Evolutionary conservation across 1,140 invertebrate species (phyloP).

Genomic region (Dolichoris vasculosae): DNA sequence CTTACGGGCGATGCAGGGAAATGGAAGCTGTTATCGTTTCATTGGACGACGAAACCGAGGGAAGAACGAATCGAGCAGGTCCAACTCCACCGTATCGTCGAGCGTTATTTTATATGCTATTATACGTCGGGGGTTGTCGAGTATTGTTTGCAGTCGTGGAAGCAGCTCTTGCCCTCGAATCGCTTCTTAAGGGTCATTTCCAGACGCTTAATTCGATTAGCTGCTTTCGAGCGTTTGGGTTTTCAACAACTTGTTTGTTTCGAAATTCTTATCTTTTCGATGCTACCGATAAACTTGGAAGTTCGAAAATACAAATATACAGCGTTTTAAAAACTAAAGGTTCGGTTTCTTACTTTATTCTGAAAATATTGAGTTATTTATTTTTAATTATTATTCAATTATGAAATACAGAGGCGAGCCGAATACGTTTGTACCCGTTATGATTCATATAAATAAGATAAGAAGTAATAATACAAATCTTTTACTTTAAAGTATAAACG

Average conservation of each 20-base stretch:
- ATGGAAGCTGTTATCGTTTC: slow-evolving; percentile 56
- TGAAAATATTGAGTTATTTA: neutral
- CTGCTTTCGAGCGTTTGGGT: neutral
- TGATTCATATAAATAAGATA: no score
- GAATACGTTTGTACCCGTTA: no score
- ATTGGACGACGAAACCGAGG: slow-evolving; percentile 27
- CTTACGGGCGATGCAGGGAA: slow-evolving; percentile 48
- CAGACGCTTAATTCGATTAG: slow-evolving; percentile 58
- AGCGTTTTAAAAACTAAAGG: neutral
- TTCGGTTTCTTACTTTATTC: neutral
- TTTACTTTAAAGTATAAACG: no score
- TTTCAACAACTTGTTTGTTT: neutral
- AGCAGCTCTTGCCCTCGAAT: neutral
- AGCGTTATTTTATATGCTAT: slow-evolving; percentile 27
- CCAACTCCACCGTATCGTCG: neutral
- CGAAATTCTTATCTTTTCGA: neutral
- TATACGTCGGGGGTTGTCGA: neutral
- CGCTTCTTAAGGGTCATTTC: slow-evolving; percentile 56
- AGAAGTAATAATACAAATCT: no score
- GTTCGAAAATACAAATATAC: neutral
- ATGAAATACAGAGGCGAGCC: no score
- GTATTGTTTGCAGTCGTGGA: slow-evolving; percentile 27
- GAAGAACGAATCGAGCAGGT: neutral
- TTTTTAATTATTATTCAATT: neutral
- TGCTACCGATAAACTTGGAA: neutral